Percentiles rank a stretch among this genome's conserved stretches.
These are phyloP conservation scores for Caenorhabditis becei DNA, from an alignment of 2,888 invertebrate genomes.

Conservation along the genomic window DNA sequence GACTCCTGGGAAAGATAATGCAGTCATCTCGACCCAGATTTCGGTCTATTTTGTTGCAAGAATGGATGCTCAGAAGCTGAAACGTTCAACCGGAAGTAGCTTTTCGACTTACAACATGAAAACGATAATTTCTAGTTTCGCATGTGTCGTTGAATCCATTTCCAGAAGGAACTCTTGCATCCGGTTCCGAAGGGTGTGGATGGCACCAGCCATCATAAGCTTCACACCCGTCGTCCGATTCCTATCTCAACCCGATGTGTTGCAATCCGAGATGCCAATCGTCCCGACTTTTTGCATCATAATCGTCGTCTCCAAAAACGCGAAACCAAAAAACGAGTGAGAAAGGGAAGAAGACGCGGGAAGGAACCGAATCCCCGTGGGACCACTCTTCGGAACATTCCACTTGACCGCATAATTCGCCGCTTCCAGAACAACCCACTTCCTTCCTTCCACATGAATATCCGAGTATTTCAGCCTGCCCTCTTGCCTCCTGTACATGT, in stretches of 20 bases:
- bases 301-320: background rate
- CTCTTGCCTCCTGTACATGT: background rate
- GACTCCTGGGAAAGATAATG: no score
- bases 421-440: background rate
- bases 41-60: no score
- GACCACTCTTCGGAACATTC: conserved; percentile 11
- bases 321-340: background rate
- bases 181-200: background rate
- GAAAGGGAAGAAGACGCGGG: background rate
- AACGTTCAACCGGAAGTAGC: no score
- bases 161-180: background rate
- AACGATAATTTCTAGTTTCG: background rate
- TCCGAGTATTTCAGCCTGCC: background rate
- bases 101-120: no score
- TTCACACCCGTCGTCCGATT: background rate
- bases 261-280: conserved; percentile 27
- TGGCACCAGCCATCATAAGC: background rate
- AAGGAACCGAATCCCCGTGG: conserved; percentile 22
- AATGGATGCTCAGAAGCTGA: no score
- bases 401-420: conserved; percentile 19
- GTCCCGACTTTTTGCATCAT: background rate
- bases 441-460: background rate
- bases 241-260: conserved; percentile 6
- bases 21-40: no score
- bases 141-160: background rate